Base-by-base conservation (phyloP, 92 coral and sea anemone species). In the Blastomussa wellsi region DNA sequence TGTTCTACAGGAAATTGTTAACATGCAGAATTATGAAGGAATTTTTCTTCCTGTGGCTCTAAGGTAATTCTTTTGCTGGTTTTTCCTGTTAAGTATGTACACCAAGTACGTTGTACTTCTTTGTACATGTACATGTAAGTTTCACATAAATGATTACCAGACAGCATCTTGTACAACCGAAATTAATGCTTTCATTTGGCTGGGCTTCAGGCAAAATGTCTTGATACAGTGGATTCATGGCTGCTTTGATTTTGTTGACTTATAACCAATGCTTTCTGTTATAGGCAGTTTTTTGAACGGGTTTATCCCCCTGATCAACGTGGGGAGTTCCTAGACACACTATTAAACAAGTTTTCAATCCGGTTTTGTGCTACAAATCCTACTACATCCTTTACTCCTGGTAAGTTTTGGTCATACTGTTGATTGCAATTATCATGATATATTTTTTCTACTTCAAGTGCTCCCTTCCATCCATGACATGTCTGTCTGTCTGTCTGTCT, bases 301-400 rank as follows among this genome's bases (percentile, higher is more conserved):
- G 88, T 96, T 5, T 84, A 93, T 37, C 99, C 99, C 64, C 99
- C 99, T 5, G 95, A 90, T 53, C 89, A 91, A 35, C 86, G 99
- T 80, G 98, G 96, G 44, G 96, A 92, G 82, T 96, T 89, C 80
- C 89, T 96, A 73, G 99, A 96, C 62, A 91, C 93, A 24, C 69
- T 96, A 29, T 87, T 96, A 37, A 93, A 93, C 52, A 84, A 93
- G 86, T 94, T 96, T 87, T 90, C 98, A 24, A 68, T 85, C 32
- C 90, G 89, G 80, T 96, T 89, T 84, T 81, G 94, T 41, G 76
- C 79, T 68, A 94, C 98, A 77, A 96, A 96, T 84, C 98, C 94
- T 14, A 82, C 67, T 12, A 89, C 90, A 79, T 86, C 90, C 72
- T 92, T 96, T 57, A 92, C 97, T 7, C 98, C 93, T 88, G 99